Evolutionary conservation across 2,797 vertebrate genomes (phyloP).

Genomic region (Stomatorhinus walkeri): DNA sequence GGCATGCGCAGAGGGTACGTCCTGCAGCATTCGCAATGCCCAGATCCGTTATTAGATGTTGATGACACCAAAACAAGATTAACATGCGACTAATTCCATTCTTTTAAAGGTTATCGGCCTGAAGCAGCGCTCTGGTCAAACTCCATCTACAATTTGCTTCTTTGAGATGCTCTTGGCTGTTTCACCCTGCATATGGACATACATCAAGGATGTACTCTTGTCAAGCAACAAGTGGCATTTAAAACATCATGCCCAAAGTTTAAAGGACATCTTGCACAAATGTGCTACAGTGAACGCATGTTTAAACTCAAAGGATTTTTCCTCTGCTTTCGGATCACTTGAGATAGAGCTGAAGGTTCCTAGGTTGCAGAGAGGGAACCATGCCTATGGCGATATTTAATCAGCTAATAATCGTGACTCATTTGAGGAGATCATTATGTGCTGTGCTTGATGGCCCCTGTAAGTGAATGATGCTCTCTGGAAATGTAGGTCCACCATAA

Average conservation of each 20-base stretch:
- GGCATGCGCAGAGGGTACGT: not conserved
- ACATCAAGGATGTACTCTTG: not conserved
- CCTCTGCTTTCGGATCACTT: not conserved
- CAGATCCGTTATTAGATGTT: not conserved
- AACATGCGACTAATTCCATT: slow-evolving; percentile 16
- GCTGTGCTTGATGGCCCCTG: not conserved
- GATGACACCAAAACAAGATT: slow-evolving; percentile 18
- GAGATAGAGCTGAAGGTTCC: not conserved
- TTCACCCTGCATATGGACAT: not conserved
- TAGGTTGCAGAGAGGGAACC: not conserved
- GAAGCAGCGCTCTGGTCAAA: not conserved
- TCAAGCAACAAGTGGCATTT: not conserved
- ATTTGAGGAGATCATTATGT: not conserved
- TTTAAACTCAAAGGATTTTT: not conserved
- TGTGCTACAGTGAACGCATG: not conserved
- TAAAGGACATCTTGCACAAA: not conserved
- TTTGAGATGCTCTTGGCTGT: not conserved
- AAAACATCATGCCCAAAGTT: not conserved
- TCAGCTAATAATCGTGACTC: not conserved
- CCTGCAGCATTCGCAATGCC: not conserved
- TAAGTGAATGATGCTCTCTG: not conserved
- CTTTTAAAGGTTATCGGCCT: slow-evolving; percentile 19
- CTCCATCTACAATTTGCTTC: not conserved
- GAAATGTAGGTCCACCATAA: not conserved
- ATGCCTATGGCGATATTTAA: not conserved